Evolutionary conservation across 2,888 invertebrate genomes (phyloP).

Genomic region (Sinopyrophorus schimmeli): DNA sequence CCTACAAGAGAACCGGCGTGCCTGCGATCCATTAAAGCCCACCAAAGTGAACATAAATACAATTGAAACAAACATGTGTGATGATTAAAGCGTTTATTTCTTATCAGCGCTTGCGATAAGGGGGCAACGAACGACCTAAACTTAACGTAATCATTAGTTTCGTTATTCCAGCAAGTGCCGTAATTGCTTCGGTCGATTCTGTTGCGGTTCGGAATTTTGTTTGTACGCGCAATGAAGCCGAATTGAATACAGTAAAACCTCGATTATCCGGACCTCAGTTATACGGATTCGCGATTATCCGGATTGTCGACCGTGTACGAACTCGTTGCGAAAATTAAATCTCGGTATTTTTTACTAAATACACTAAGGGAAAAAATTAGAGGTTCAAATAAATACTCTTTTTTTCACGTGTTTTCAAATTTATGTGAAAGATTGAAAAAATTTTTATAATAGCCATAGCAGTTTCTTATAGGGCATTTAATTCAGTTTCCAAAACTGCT

Average conservation of each 20-base stretch:
- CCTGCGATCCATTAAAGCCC: conserved; percentile 27
- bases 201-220: conserved; percentile 3
- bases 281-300: too few species aligned
- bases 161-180: conserved; percentile 7
- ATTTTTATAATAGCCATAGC: too few species aligned
- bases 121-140: conserved; percentile 27
- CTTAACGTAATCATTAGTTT: conserved; percentile 22
- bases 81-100: conserved; percentile 31
- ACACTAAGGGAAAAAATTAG: too few species aligned
- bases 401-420: too few species aligned
- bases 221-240: conserved; percentile 4
- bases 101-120: conserved; percentile 26
- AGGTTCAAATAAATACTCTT: too few species aligned
- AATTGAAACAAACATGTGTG: conserved; percentile 32
- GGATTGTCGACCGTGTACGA: too few species aligned
- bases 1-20: conserved; percentile 20
- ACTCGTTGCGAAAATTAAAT: too few species aligned
- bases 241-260: conserved; percentile 9
- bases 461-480: too few species aligned
- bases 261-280: too few species aligned
- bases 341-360: too few species aligned
- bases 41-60: conserved; percentile 29
- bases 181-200: conserved; percentile 14
- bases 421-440: too few species aligned
- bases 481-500: too few species aligned